Percentiles rank a stretch among this genome's conserved stretches.
Evolutionary conservation across 2,797 vertebrate genomes (phyloP).

Genomic region (Periparus ater): DNA sequence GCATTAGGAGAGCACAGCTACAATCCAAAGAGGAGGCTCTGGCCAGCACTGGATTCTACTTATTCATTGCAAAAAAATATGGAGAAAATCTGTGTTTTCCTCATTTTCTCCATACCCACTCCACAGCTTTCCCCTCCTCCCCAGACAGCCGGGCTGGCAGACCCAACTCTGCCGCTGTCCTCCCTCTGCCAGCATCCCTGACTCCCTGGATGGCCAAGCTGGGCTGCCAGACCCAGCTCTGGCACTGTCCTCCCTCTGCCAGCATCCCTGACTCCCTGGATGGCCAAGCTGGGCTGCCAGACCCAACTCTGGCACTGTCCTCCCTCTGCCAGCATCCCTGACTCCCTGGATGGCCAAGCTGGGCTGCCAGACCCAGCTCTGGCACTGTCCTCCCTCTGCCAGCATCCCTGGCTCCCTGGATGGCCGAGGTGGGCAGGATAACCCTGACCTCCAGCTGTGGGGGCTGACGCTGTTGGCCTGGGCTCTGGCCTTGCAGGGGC

Average conservation of each 20-base stretch:
- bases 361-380: background rate
- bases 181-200: background rate
- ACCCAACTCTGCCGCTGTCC: background rate
- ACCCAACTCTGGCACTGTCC: background rate
- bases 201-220: background rate
- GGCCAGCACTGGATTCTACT: background rate
- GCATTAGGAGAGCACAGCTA: background rate
- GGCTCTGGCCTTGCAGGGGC: background rate
- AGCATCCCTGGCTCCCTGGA: background rate
- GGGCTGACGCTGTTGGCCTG: background rate
- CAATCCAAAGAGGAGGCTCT: background rate
- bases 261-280: background rate
- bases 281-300: background rate
- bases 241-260: background rate
- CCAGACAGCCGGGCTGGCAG: fast-evolving
- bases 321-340: background rate
- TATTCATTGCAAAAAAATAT: background rate
- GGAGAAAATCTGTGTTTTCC: background rate
- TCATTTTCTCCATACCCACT: background rate
- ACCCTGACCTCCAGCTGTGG: background rate
- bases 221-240: background rate
- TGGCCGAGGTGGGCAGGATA: background rate
- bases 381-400: background rate
- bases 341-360: background rate
- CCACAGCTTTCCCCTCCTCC: background rate